These are phyloP conservation scores for Auanema sp. DNA, from an alignment of 2,888 invertebrate genomes.

Conservation along the genomic window DNA sequence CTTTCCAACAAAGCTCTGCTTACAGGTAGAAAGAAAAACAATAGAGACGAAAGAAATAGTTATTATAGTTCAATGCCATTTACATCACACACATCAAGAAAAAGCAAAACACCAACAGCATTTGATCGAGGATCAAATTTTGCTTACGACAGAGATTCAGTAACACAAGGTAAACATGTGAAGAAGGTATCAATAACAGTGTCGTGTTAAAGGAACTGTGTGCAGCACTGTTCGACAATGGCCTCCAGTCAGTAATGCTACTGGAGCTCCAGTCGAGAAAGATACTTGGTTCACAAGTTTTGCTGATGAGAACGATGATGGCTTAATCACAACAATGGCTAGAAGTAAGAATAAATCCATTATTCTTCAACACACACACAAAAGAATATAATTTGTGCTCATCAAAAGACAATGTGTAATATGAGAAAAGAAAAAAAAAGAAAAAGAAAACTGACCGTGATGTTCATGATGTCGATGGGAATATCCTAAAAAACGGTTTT, in stretches of 20 bases:
- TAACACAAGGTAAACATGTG: constrained; percentile 10
- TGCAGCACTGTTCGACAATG: constrained; percentile 31
- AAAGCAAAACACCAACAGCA: constrained; percentile 37
- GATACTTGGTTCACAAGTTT: constrained; percentile 31
- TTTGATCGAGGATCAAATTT: constrained; percentile 16
- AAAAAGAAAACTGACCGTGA: neutral
- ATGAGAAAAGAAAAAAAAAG: neutral
- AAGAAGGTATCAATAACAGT: neutral
- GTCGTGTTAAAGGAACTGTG: constrained; percentile 21
- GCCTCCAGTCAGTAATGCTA: constrained; percentile 41
- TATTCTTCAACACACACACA: neutral
- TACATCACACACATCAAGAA: constrained; percentile 39
- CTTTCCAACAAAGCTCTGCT: neutral
- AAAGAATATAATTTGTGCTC: neutral
- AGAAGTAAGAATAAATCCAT: constrained; percentile 25
- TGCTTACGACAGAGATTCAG: constrained; percentile 23
- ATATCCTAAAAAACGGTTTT: no score
- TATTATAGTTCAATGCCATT: constrained; percentile 35
- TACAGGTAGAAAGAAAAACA: neutral
- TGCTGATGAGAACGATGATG: constrained; percentile 28
- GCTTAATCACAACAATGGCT: constrained; percentile 42
- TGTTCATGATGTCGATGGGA: no score
- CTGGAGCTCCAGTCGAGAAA: constrained; percentile 21
- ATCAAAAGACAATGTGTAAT: neutral
- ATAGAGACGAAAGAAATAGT: neutral